Evolutionary conservation across 2,888 invertebrate species (phyloP).

Genomic region (Drosophila gaucha): DNA sequence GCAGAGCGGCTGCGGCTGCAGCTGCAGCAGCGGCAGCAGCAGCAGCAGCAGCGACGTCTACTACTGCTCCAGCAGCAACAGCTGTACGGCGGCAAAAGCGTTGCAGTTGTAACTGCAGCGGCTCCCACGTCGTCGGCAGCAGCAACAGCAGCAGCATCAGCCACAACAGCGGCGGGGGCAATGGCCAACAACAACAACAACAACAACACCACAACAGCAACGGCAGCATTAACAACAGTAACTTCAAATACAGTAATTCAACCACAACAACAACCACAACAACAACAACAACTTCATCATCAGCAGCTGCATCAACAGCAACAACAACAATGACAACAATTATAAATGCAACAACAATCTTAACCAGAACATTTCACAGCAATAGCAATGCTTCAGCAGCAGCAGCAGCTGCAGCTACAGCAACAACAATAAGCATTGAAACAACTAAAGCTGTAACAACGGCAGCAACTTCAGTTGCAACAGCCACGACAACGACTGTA

Average conservation of each 20-base stretch:
- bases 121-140: slow-evolving; percentile 19
- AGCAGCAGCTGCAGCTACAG: slow-evolving; percentile 21
- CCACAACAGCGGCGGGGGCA: slow-evolving; percentile 13
- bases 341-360: slow-evolving; percentile 5
- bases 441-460: slow-evolving; percentile 3
- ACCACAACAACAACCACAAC: slow-evolving; percentile 11
- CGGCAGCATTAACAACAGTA: slow-evolving; percentile 27
- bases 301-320: slow-evolving; percentile 13
- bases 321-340: background rate
- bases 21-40: slow-evolving; percentile 9
- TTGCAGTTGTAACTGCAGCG: slow-evolving; percentile 27
- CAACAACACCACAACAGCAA: slow-evolving; percentile 27
- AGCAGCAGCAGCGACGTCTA: slow-evolving; percentile 19
- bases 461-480: slow-evolving; percentile 9
- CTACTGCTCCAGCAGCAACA: slow-evolving; percentile 14
- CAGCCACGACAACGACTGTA: background rate
- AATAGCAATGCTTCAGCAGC: slow-evolving; percentile 15
- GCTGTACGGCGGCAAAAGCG: slow-evolving; percentile 18
- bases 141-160: slow-evolving; percentile 15
- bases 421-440: slow-evolving; percentile 1
- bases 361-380: background rate
- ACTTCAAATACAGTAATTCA: slow-evolving; percentile 25
- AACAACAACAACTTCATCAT: slow-evolving; percentile 2
- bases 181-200: slow-evolving; percentile 22
- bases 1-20: slow-evolving; percentile 21